Evolutionary conservation across 2,888 invertebrate species (phyloP), one percentile per base, ranked within the genome.

Genomic region (Macrophya alboannulata): DNA sequence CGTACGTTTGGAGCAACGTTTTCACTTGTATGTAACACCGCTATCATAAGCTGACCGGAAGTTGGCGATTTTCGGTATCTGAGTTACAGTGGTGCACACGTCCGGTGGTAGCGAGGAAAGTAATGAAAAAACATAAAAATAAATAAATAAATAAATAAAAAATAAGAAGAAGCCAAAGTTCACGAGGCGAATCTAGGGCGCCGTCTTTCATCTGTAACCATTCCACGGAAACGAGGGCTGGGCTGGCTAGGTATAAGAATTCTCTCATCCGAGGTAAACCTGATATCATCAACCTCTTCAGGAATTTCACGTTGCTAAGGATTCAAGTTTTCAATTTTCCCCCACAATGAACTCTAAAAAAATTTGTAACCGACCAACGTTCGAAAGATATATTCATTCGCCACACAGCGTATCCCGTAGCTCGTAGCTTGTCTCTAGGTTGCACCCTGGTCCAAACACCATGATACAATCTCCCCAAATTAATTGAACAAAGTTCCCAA

Each of bases 241-340:
- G 48, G 25, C 10, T 21, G 62, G 62, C n/a, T 10, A 8, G 43
- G 43, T 77, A 77, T 77, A 77, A 55, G 43, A 77, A 77, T 77
- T 37, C 55, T 77, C 77, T 77, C 77, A 77, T 77, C 77, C 77
- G 77, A 55, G 77, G 12, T 55, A 55, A 77, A 77, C 77, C 77
- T 55, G 17, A 55, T 77, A 77, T 77, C 37, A n/a, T 77, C 55
- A 51, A 37, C 51, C 31, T 77, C 77, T 55, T 55, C 51, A 37
- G 37, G 37, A 55, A 77, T 48, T 77, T 55, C 55, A 51, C 48
- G 25, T 77, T 37, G 31, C 55, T 31, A 77, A 77, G 48, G 43
- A 74, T 77, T 48, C 17, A 51, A 77, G 25, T 77, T 77, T 77
- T 77, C 77, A 77, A 77, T 77, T 77, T 77, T 77, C 77, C 21